These are phyloP conservation scores for Brachionus sp. DNA, from an alignment of 1,140 invertebrate genomes.

Conservation along the genomic window DNA sequence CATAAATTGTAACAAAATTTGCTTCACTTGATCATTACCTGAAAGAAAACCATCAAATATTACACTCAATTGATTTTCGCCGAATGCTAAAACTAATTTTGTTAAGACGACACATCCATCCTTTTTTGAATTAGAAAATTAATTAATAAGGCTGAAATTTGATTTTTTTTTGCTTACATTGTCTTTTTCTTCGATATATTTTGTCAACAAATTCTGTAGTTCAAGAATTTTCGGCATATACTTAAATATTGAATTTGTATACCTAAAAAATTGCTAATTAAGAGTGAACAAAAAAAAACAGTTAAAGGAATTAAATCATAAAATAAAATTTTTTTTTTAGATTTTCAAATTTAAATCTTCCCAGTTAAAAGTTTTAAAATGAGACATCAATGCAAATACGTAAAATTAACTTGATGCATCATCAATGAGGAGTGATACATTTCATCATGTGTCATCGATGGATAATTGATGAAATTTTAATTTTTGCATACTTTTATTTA, in stretches of 20 bases:
- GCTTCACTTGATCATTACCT: not conserved
- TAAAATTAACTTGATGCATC: no score
- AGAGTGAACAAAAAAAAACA: not conserved
- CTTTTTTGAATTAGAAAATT: not conserved
- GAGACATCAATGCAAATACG: no score
- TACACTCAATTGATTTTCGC: conserved; percentile 22
- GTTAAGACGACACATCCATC: conserved; percentile 37
- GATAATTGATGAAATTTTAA: no score
- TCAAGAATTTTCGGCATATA: conserved; percentile 40
- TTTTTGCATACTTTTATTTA: no score
- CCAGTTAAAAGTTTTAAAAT: no score
- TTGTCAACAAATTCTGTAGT: conserved; percentile 1
- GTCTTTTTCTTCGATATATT: conserved; percentile 38
- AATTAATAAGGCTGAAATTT: not conserved
- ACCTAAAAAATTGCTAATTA: not conserved
- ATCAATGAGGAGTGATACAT: no score
- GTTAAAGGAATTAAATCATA: not conserved
- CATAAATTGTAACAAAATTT: conserved; percentile 33
- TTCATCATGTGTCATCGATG: no score
- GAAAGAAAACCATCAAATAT: conserved; percentile 30
- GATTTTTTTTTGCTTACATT: not conserved
- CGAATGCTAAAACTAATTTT: conserved; percentile 37
- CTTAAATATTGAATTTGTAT: conserved; percentile 32
- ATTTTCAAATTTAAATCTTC: no score
- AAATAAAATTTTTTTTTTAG: no score